Percentiles rank a stretch among this genome's conserved stretches.
Evolutionary conservation across 2,888 invertebrate species (phyloP).

Genomic region (Congeria kusceri): DNA sequence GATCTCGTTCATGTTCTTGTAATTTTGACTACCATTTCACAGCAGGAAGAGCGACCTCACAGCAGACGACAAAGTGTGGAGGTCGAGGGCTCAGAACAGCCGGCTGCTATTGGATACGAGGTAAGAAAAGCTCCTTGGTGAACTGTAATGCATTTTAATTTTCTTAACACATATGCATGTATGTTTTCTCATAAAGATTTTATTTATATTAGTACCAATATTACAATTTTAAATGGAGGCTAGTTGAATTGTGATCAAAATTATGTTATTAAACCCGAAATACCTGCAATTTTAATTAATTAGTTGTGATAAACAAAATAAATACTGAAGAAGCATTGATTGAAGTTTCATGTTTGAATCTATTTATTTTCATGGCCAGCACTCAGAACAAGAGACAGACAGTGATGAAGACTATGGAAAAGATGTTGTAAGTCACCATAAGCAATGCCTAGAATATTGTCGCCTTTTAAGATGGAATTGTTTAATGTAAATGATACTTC

Average conservation of each 20-base stretch:
- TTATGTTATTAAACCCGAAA: background rate
- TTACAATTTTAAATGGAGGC: no score
- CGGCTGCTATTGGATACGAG: constrained; percentile 73
- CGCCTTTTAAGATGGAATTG: no score
- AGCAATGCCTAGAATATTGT: background rate
- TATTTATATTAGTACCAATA: no score
- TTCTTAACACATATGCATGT: no score
- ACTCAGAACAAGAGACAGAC: constrained; percentile 76
- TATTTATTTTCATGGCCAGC: constrained; percentile 67
- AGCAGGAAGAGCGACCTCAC: constrained; percentile 55
- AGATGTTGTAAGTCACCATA: constrained; percentile 79
- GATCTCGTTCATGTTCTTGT: no score
- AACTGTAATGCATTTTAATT: no score
- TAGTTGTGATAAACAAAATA: background rate
- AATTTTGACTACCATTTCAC: no score
- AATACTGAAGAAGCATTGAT: background rate
- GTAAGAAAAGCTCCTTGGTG: no score
- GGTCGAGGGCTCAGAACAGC: constrained; percentile 69
- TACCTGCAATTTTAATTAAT: background rate
- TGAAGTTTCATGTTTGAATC: background rate
- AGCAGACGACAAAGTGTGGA: constrained; percentile 66
- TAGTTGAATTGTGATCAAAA: no score
- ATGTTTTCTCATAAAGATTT: no score
- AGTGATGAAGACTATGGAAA: constrained; percentile 83
- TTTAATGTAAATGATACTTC: no score